Conservation (phyloP, 2,888 invertebrate species). For the Cyaniris semiargus region DNA sequence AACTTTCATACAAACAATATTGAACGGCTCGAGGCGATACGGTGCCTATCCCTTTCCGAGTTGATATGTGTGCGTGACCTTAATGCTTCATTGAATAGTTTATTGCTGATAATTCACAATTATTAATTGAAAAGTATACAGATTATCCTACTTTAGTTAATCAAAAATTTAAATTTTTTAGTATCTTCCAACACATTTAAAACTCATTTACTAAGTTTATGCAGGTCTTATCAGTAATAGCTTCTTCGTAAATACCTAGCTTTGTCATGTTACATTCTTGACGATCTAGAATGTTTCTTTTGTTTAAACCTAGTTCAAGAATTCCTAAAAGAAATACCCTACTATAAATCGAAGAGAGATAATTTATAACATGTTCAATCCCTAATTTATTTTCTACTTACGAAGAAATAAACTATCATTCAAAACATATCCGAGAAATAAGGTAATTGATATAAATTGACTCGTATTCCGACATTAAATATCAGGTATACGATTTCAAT, state of each 20-base stretch:
- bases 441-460: conserved; percentile 9
- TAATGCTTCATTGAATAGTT: neutral
- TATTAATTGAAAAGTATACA: neutral
- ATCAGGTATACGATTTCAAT: conserved; percentile 5
- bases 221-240: conserved; percentile 13
- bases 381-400: neutral
- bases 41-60: no score
- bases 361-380: neutral
- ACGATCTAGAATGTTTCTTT: neutral
- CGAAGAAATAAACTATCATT: neutral
- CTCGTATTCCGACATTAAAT: neutral
- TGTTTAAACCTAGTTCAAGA: neutral
- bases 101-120: no score
- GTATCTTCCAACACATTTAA: neutral
- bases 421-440: neutral
- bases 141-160: no score
- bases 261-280: neutral
- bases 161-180: neutral
- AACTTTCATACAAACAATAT: no score
- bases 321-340: neutral
- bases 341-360: neutral
- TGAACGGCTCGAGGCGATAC: no score
- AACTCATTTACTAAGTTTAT: neutral
- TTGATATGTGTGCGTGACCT: no score
- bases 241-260: neutral